Evolutionary conservation across 1,140 invertebrate species (phyloP), one percentile per base, ranked within the genome.

Genomic region (Lordiphosa stackelbergi): DNA sequence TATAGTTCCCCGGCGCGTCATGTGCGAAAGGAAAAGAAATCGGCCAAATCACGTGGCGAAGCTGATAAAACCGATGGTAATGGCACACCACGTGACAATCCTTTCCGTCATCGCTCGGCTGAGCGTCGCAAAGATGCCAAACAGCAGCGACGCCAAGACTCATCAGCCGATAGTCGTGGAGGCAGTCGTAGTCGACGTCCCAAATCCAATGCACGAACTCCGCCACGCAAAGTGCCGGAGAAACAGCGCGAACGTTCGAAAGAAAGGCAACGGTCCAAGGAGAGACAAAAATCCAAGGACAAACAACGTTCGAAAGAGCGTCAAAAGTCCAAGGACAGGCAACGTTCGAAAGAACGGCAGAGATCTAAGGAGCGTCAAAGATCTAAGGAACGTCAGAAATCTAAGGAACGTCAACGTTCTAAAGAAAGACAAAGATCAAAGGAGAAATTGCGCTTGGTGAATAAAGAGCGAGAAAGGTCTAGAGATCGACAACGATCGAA

Each of bases 121-220:
- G 85, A 86, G 53, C 64, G 75, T 19, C 63, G 77, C 10, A 77
- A 54, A 47, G 72, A 66, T 0, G 22, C 35, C 0, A 83, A 77
- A 6, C n/a, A 83, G 8, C n/a, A 35, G 19, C 46, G 54, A 7
- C 60, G 63, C 36, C 47, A 62, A 2, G 72, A 62, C 1, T 65
- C 68, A 22, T 61, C 73, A 0, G 7, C 34, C n/a, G 70, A 73
- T 24, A 60, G 41, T 61, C 51, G 38, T 9, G 22, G 11, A 5
- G 40, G 34, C n/a, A 63, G 54, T 40, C 40, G 53, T 19, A 42
- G 51, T 31, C 48, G 59, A 5, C 60, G 56, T 2, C 53, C 31
- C 6, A 65, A 65, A 13, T 53, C 66, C 1, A 58, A 60, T 37
- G 69, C 66, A 28, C 45, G 56, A 7, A 60, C 63, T 0, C 66